phyloP scores from a whole-genome alignment of 2,888 invertebrate genomes.

The Mellilla xanthometata region DNA sequence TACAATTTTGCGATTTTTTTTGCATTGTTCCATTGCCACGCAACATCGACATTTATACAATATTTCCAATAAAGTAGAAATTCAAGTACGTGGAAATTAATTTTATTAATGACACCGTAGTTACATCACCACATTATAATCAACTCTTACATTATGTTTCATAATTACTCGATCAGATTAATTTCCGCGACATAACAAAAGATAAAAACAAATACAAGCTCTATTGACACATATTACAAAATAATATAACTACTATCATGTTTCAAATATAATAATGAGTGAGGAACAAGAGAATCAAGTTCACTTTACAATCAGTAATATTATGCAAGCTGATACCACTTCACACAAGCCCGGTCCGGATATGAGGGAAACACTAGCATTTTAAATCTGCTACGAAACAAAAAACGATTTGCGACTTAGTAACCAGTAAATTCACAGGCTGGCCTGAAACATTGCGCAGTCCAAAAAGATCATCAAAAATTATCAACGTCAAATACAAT shows the following conservation, averaged over 20 bases:
- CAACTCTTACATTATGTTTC: slow-evolving; percentile 73
- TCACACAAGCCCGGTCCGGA: slow-evolving; percentile 51
- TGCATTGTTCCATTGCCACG: slow-evolving; percentile 67
- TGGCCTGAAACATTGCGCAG: not conserved
- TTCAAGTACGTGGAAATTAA: slow-evolving; percentile 76
- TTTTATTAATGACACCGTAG: slow-evolving; percentile 77
- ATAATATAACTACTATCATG: slow-evolving; percentile 54
- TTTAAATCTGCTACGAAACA: slow-evolving; percentile 63
- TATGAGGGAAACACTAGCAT: slow-evolving; percentile 59
- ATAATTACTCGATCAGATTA: slow-evolving; percentile 71
- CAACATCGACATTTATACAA: slow-evolving; percentile 72
- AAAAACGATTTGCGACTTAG: slow-evolving; percentile 33
- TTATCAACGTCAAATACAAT: too few relatives aligned
- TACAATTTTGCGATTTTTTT: slow-evolving; percentile 82
- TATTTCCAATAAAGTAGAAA: slow-evolving; percentile 77
- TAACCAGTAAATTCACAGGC: not conserved
- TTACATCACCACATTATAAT: slow-evolving; percentile 70
- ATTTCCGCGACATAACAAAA: slow-evolving; percentile 68
- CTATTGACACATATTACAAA: slow-evolving; percentile 53
- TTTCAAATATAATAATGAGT: slow-evolving; percentile 51
- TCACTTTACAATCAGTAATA: slow-evolving; percentile 52
- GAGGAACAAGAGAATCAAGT: slow-evolving; percentile 47
- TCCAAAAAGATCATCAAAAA: too few relatives aligned
- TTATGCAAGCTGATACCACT: slow-evolving; percentile 62
- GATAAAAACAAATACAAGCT: slow-evolving; percentile 58